Conservation (phyloP, 2,797 vertebrate species). For the Lagorchestes hirsutus region DNA sequence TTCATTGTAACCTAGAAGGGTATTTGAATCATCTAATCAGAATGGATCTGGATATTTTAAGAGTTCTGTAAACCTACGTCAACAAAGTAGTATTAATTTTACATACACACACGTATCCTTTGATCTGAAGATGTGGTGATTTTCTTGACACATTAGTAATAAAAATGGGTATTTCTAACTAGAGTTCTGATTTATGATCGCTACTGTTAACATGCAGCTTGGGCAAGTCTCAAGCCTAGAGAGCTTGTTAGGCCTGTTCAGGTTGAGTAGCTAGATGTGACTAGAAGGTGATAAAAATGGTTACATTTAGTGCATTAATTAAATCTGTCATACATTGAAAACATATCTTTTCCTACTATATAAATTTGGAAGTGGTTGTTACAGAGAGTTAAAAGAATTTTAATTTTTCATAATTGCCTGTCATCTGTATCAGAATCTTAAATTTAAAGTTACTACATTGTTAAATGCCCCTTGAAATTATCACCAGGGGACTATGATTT, state of each 20-base stretch:
- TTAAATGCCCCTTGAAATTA: background rate
- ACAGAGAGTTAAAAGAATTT: background rate
- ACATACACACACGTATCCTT: slow-evolving; percentile 64
- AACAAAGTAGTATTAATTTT: slow-evolving; percentile 84
- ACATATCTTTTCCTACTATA: background rate
- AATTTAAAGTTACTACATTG: background rate
- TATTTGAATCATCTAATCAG: slow-evolving; percentile 81
- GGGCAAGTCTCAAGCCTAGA: background rate
- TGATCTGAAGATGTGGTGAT: slow-evolving; percentile 82
- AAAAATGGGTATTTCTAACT: slow-evolving; percentile 85
- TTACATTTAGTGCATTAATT: background rate
- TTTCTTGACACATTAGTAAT: slow-evolving; percentile 87
- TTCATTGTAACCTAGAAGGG: slow-evolving; percentile 80
- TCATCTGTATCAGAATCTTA: background rate
- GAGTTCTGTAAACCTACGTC: slow-evolving; percentile 75
- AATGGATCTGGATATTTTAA: slow-evolving; percentile 82
- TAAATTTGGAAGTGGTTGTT: background rate
- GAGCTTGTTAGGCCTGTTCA: background rate
- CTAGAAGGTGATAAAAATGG: background rate
- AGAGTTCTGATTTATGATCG: slow-evolving; percentile 79
- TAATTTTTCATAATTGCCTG: background rate
- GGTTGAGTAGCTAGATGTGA: background rate
- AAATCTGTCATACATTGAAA: background rate
- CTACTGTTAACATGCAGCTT: slow-evolving; percentile 65
- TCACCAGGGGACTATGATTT: background rate